Evolutionary conservation across 2,797 vertebrate genomes (phyloP), one percentile per base, ranked within the genome.

Genomic region (Gila robusta): DNA sequence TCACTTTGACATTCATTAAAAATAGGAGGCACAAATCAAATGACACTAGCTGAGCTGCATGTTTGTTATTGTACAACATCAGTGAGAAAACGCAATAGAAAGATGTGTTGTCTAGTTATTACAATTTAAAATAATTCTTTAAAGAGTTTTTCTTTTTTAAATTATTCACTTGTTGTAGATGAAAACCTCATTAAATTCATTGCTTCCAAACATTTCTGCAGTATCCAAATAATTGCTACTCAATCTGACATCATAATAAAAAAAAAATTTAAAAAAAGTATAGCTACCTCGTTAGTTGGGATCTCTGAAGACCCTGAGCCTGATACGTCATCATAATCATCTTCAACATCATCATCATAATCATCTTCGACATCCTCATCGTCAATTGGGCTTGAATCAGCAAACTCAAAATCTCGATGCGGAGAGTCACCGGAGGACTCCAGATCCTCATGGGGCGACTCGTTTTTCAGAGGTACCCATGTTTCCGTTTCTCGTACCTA

Each of bases 401-500:
- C 89, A 73, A 90, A 92, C 0, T 95, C 96, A 19, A 95, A 89
- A 74, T 95, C 84, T 86, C 71, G 32, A 11, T 41, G 66, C 1
- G 23, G 2, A 28, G 70, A 32, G 70, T 74, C 95, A 26, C 98
- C 98, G 0, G 98, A 99, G 0, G 95, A 92, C 89, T 94, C 94
- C 2, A 87, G 83, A 37, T 91, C 84, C 12, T 93, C 90, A 2
- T 78, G 73, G 0, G 92, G 89, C 64, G 94, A 90, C 0, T 91
- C 91, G 26, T 84, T 90, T 91, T 93, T 96, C 86, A 93, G 93
- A 54, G 97, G 97, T 83, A 97, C 96, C 94, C 98, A 98, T 1
- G 97, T 98, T 93, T 98, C 97, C 0, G 97, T 99, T 95, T 99
- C 98, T 93, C 98, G 94, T 88, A 98, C 97, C 98, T 99, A 93